Evolutionary conservation across 2,113 vertebrate species (phyloP).

Genomic region (Bothrops jararaca): DNA sequence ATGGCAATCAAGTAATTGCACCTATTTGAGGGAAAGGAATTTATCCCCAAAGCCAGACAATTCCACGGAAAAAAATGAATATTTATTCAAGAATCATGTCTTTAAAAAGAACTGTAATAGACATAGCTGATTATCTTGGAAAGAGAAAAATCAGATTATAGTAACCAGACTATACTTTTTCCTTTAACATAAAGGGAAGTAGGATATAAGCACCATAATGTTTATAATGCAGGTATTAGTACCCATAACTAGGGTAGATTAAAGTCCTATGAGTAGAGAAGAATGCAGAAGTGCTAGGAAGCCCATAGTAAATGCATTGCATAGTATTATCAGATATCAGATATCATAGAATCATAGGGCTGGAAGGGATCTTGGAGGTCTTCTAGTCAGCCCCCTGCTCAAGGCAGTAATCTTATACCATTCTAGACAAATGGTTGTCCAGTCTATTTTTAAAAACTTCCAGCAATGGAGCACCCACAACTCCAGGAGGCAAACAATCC

Average conservation of each 20-base stretch:
- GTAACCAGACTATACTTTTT: neutral
- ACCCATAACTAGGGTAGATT: neutral
- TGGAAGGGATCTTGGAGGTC: neutral
- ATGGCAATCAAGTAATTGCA: neutral
- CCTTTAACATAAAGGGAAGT: neutral
- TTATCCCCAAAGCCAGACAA: neutral
- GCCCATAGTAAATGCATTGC: neutral
- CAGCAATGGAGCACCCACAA: neutral
- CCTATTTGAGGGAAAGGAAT: neutral
- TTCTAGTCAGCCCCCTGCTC: neutral
- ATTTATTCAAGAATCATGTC: neutral
- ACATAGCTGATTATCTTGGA: neutral
- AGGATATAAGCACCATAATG: neutral
- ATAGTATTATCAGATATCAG: neutral
- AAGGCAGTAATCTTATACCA: neutral
- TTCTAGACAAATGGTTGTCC: neutral
- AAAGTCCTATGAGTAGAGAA: neutral
- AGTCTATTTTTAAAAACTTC: neutral
- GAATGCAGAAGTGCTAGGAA: neutral
- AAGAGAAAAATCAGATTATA: neutral
- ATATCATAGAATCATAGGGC: neutral
- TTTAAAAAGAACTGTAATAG: neutral
- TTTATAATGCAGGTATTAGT: neutral
- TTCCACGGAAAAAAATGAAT: neutral
- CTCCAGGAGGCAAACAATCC: neutral